These are phyloP conservation scores for Brenthis ino DNA, from an alignment of 2,888 invertebrate genomes.

Conservation along the genomic window DNA sequence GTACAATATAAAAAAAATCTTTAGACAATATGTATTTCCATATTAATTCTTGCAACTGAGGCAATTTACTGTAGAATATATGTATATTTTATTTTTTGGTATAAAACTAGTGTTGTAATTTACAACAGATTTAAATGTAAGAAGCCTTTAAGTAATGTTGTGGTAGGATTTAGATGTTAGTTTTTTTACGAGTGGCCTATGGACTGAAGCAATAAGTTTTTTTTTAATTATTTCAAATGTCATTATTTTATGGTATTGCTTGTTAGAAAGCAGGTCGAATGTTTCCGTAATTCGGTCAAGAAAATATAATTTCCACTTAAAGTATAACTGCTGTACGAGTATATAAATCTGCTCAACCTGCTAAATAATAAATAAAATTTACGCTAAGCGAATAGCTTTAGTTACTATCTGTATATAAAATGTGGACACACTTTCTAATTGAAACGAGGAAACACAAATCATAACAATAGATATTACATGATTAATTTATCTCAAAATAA, in stretches of 20 bases:
- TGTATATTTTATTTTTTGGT: too few relatives aligned
- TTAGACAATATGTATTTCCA: too few relatives aligned
- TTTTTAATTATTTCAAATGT: neutral
- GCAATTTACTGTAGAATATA: too few relatives aligned
- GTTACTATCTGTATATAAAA: conserved; percentile 9
- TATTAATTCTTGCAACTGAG: too few relatives aligned
- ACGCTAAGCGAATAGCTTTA: neutral
- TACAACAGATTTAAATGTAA: too few relatives aligned
- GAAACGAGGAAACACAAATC: conserved; percentile 18
- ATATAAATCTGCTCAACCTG: neutral
- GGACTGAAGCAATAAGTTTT: too few relatives aligned
- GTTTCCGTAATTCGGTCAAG: neutral
- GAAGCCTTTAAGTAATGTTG: too few relatives aligned
- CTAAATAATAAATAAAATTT: conserved; percentile 10
- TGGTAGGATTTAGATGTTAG: too few relatives aligned
- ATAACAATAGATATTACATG: conserved; percentile 6
- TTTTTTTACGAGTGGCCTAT: too few relatives aligned
- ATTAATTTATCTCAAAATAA: conserved; percentile 5
- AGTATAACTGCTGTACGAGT: neutral
- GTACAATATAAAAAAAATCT: too few relatives aligned
- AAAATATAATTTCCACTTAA: conserved; percentile 5
- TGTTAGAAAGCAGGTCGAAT: conserved; percentile 5
- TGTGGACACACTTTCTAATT: conserved; percentile 14
- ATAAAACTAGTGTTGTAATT: too few relatives aligned
- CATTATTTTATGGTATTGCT: neutral